Base-by-base conservation (phyloP, 1,140 invertebrate species). In the Drosophila obscura region DNA sequence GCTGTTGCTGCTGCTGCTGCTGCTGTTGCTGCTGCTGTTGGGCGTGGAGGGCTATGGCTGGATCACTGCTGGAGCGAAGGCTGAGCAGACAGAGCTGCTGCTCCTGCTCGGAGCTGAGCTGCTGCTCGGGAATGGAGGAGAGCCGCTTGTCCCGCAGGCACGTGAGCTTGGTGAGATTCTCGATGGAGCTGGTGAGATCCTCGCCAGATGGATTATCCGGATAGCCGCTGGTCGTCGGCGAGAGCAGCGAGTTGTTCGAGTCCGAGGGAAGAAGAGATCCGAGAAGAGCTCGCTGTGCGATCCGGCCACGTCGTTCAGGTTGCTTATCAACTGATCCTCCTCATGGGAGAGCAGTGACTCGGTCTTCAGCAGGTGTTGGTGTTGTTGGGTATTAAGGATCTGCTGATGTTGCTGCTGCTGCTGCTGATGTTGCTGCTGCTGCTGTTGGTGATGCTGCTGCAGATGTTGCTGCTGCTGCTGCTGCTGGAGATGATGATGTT, bases 91-190 rank as follows among this genome's bases (percentile, higher is more conserved):
- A 91, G 50, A 90, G 68, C 28, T 73, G 74, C 48, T 85, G 88
- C 61, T 87, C 79, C 55, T 90, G 88, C 22, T 58, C 73, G 53
- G 55, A 66, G 89, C 92, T 92, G 2, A 63, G 51, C 16, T 63
- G 92, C 13, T 93, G 81, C 65, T 93, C 87, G 4, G 84, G 89
- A 39, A 88, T 90, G n/a, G 93, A 61, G 91, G 90, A 83, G 79
- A 93, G 45, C 65, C 92, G 74, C 92, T 91, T 76, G 92, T 90
- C 82, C 26, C 89, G 84, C 48, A 88, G 52, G 53, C 49, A 93
- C 71, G 73, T 93, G 60, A 73, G 84, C 88, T 90, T 92, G 65
- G 80, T 90, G 28, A 77, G 85, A 56, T 91, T 90, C 69, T 89
- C 84, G 45, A 92, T 81, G 72, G 88, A 91, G 52, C 82, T 88